These are phyloP conservation scores for Trichogramma pretiosum DNA, from an alignment of 1,140 invertebrate species.

Conservation along the genomic window DNA sequence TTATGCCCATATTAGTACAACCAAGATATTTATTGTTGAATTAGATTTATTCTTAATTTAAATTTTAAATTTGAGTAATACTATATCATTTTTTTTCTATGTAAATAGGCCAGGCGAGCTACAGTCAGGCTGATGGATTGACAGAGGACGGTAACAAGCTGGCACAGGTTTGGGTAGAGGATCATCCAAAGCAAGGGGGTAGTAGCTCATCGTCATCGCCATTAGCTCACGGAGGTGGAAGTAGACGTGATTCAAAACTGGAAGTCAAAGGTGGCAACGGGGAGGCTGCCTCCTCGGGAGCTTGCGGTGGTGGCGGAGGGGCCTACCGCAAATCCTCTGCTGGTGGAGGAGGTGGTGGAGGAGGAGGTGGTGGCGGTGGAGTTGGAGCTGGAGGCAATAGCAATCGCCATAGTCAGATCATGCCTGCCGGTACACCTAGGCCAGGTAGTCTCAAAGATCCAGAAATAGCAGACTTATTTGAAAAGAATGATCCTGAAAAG, in stretches of 20 bases:
- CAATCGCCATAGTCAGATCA: constrained; percentile 36
- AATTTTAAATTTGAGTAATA: too few species aligned
- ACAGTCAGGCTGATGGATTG: constrained; percentile 34
- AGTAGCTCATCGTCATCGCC: too few species aligned
- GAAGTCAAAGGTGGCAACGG: constrained; percentile 9
- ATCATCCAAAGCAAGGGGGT: constrained; percentile 13
- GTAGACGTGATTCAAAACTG: constrained; percentile 16
- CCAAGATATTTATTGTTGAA: too few species aligned
- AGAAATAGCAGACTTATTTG: constrained; percentile 91
- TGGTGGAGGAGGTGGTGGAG: constrained; percentile 11
- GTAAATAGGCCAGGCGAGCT: constrained; percentile 21
- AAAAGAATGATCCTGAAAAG: constrained; percentile 95
- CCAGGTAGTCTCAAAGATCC: constrained; percentile 93
- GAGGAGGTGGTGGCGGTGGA: constrained; percentile 10
- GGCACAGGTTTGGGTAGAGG: constrained; percentile 19
- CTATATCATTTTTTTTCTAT: too few species aligned
- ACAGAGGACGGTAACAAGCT: constrained; percentile 24
- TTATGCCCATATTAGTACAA: too few species aligned
- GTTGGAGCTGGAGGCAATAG: neutral
- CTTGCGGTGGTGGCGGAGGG: constrained; percentile 6
- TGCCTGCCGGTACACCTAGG: constrained; percentile 64
- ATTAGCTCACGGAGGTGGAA: too few species aligned
- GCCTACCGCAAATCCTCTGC: too few species aligned
- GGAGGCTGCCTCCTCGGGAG: constrained; percentile 13
- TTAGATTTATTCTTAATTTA: too few species aligned